Base-by-base conservation (phyloP, 2,113 vertebrate genomes). In the Emberiza fucata region DNA sequence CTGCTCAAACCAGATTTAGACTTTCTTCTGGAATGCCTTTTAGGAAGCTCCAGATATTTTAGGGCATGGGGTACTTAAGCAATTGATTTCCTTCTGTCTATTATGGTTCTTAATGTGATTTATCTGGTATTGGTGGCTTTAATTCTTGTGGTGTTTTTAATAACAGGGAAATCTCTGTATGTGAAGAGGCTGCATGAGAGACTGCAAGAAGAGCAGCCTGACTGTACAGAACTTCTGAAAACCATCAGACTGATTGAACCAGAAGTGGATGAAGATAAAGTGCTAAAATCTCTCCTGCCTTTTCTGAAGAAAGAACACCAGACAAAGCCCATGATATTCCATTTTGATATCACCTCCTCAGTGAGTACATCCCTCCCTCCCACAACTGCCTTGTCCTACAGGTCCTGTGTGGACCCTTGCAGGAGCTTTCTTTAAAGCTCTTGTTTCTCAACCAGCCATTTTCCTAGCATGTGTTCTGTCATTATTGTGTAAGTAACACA, bases 341-440 rank as follows among this genome's bases (percentile, higher is more conserved):
- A 99, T 95, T 98, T 99, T 31, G 99, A 99, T 56, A 94, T 99
- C 92, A 99, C 99, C n/a, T 98, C 99, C 64, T 98, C 99, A 60
- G 99, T 99, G 98, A 98, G 98, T 97, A 39, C 42, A 61, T 39
- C 11, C 6, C 5, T 69, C 8, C 28, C 12, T 73, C 8, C 20
- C 14, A 21, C 35, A 24, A 33, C 25, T 73, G 39, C 72, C 71
- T 82, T 53, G 11, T 66, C 59, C 24, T 63, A 4, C 23, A 47
- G 18, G 12, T 40, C 23, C 47, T 69, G 18, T 23, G 9, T 29
- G 64, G 23, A 40, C 47, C 31, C 28, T 84, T 71, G n/a, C 29
- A 61, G 51, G 50, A 50, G 21, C 18, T 59, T 88, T 75, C 51
- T 76, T 71, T 14, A 35, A 94, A 77, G 47, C 9, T 66, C 37